Percentiles rank a stretch among this genome's conserved stretches.
Conservation (phyloP, 2,113 vertebrate species). For the Cyanoderma ruficeps region DNA sequence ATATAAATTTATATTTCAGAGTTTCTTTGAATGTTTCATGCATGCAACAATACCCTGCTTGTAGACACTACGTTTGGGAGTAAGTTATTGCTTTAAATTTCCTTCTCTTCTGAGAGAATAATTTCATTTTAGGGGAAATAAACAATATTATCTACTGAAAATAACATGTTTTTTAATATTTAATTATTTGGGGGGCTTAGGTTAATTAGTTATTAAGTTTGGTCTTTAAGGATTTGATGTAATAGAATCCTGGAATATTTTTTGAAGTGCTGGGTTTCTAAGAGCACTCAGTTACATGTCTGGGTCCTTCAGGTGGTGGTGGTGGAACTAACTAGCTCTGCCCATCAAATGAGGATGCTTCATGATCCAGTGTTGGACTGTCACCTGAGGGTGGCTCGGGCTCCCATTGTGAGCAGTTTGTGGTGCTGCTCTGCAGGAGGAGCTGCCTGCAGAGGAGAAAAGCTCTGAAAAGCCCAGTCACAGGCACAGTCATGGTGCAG, state of each 20-base stretch:
- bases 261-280: not conserved
- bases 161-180: accelerated
- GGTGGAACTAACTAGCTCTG: not conserved
- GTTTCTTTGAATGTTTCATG: not conserved
- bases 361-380: not conserved
- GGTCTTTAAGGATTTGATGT: accelerated
- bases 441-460: accelerated
- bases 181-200: not conserved
- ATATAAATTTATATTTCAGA: not conserved
- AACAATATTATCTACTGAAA: not conserved
- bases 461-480: accelerated
- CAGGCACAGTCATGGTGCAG: accelerated
- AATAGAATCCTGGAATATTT: not conserved
- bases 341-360: not conserved
- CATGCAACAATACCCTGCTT: not conserved
- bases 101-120: not conserved
- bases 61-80: not conserved
- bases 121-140: not conserved
- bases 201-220: not conserved
- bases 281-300: not conserved
- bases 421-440: not conserved
- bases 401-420: accelerated
- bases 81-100: not conserved
- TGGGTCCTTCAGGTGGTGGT: accelerated
- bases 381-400: accelerated